These are phyloP conservation scores for Nephrotoma flavescens DNA, from an alignment of 2,888 invertebrate genomes.

Conservation along the genomic window DNA sequence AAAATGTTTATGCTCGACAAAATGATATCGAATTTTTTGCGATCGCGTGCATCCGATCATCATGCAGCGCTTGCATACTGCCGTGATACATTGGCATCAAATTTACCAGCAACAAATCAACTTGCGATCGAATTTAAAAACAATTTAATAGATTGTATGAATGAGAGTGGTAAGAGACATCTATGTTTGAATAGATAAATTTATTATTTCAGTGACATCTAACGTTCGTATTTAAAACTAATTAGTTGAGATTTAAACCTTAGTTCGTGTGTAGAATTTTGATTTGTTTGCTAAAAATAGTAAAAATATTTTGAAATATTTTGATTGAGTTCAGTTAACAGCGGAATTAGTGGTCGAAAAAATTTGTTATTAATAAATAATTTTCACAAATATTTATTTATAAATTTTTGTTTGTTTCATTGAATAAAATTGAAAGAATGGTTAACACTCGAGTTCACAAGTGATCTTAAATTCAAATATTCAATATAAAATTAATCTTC, in stretches of 20 bases:
- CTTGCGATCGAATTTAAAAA: slow-evolving; percentile 30
- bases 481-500: too few species aligned
- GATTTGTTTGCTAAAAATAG: not conserved
- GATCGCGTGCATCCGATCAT: slow-evolving; percentile 17
- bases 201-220: not conserved
- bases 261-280: not conserved
- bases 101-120: slow-evolving; percentile 27
- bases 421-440: not conserved
- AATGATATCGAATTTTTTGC: not conserved
- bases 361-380: not conserved
- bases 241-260: not conserved
- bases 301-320: not conserved
- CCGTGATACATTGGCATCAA: slow-evolving; percentile 12
- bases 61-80: slow-evolving; percentile 30
- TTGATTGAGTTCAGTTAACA: not conserved
- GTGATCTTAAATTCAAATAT: too few species aligned
- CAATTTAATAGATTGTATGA: slow-evolving; percentile 19
- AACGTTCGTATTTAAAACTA: not conserved
- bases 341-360: not conserved
- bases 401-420: not conserved
- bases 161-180: not conserved
- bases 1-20: not conserved
- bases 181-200: not conserved
- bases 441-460: not conserved
- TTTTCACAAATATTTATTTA: not conserved